phyloP scores from a whole-genome alignment of 2,888 invertebrate genomes.

The Hemithea aestivaria region DNA sequence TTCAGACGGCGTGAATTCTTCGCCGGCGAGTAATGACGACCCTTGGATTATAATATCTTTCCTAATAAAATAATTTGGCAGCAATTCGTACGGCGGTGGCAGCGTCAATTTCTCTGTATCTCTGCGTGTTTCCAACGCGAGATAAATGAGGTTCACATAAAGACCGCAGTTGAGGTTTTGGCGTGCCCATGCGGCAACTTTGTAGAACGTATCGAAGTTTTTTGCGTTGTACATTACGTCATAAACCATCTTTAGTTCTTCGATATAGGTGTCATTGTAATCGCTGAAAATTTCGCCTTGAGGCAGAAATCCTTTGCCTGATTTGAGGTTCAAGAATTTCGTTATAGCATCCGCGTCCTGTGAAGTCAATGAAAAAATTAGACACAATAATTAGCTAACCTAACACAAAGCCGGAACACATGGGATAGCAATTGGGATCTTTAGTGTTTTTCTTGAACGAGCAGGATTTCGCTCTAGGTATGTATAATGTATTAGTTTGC shows the following conservation, averaged over 20 bases:
- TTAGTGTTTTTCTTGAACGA: no score
- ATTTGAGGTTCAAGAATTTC: constrained; percentile 45
- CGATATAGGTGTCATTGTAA: constrained; percentile 48
- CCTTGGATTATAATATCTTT: constrained; percentile 78
- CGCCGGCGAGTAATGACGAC: constrained; percentile 47
- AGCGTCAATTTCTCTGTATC: constrained; percentile 79
- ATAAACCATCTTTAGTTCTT: constrained; percentile 55
- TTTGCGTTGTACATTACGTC: constrained; percentile 77
- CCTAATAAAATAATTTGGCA: constrained; percentile 83
- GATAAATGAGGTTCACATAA: constrained; percentile 80
- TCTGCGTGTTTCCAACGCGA: constrained; percentile 77
- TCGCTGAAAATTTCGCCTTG: constrained; percentile 66
- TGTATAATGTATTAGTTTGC: no score
- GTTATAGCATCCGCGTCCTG: constrained; percentile 52
- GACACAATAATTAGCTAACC: no score
- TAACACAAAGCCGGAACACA: no score
- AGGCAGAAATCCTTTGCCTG: constrained; percentile 45
- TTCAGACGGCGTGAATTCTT: constrained; percentile 42
- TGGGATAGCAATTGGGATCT: no score
- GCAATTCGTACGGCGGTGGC: constrained; percentile 83
- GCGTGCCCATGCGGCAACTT: constrained; percentile 78
- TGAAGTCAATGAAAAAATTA: constrained; percentile 29
- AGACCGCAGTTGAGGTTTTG: constrained; percentile 81
- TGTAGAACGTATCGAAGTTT: constrained; percentile 78
- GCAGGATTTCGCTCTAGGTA: no score